Evolutionary conservation across 2,888 invertebrate genomes (phyloP).

Genomic region (Chrysolina americana): DNA sequence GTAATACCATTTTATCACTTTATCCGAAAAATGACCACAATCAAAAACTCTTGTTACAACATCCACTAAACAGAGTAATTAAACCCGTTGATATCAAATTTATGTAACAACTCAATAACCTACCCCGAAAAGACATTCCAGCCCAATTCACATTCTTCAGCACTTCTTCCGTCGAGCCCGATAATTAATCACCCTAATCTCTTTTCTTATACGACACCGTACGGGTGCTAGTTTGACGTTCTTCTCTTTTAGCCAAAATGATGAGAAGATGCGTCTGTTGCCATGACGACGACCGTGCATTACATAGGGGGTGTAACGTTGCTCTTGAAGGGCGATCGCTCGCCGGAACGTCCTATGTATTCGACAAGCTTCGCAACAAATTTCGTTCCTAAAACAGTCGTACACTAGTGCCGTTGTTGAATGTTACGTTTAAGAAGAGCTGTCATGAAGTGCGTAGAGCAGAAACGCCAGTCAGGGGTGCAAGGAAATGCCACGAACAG

Average conservation of each 20-base stretch:
- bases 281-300: constrained; percentile 60
- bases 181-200: constrained; percentile 54
- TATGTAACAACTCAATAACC: constrained; percentile 12
- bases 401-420: neutral
- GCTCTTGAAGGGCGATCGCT: constrained; percentile 20
- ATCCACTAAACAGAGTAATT: neutral
- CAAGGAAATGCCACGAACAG: constrained; percentile 41
- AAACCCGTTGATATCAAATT: neutral
- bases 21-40: neutral
- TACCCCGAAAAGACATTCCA: neutral
- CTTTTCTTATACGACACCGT: constrained; percentile 46
- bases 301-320: constrained; percentile 57
- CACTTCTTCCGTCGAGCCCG: constrained; percentile 26
- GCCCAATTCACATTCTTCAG: constrained; percentile 41
- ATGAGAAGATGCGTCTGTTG: constrained; percentile 63
- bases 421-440: neutral
- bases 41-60: neutral
- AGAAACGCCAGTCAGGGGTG: neutral
- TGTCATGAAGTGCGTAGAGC: neutral
- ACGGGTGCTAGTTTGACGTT: constrained; percentile 42
- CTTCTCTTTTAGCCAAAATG: constrained; percentile 35
- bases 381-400: neutral
- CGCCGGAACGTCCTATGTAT: neutral
- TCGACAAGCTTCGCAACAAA: neutral
- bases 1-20: neutral